Base-by-base conservation (phyloP, 2,888 invertebrate species). In the Auanema sp. region DNA sequence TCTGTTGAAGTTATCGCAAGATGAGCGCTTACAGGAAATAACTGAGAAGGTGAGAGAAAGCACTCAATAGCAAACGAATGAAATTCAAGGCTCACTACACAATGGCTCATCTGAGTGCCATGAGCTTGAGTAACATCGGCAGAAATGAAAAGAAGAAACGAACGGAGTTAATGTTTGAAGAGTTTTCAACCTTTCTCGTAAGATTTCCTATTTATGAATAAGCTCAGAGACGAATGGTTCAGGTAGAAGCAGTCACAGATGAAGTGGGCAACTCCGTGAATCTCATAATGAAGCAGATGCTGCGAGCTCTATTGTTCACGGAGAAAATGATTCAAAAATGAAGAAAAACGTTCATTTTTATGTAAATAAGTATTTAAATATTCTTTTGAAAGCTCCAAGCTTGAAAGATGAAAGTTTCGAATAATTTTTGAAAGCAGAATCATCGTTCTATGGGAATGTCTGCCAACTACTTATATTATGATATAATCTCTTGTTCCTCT, bases 31-130 rank as follows among this genome's bases (percentile, higher is more conserved):
- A 11, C 71, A 69, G 54, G 75, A 73, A 40, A 67, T 72, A 12
- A 69, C 72, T 0, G 73, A 71, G 44, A 75, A 75, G 62, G 75
- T 75, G 11, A 49, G 49, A 21, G 11, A 10, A 43, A 21, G n/a
- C 41, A 21, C 41, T 40, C 3, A n/a, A 16, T 25, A 14, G 14
- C 44, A 3, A 11, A 14, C 5, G 47, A 16, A n/a, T 12, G 23
- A 60, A 41, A 60, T 53, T 69, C 18, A 60, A 75, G 75, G 71
- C 73, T 10, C 75, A 73, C 43, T 75, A 71, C 64, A 71, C 71
- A 25, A 73, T 75, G 18, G 75, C 68, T 16, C 75, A 75, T 57
- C 51, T 75, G 23, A 58, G 68, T 16, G 75, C 72, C 0, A 53
- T 75, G 53, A 68, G 65, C 42, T 49, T 58, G 6, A 66, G 64